A percentile compares a stretch with the other conserved stretches of the same genome.
Evolutionary conservation across 2,113 vertebrate species (phyloP).

Genomic region (Halichoerus grypus): DNA sequence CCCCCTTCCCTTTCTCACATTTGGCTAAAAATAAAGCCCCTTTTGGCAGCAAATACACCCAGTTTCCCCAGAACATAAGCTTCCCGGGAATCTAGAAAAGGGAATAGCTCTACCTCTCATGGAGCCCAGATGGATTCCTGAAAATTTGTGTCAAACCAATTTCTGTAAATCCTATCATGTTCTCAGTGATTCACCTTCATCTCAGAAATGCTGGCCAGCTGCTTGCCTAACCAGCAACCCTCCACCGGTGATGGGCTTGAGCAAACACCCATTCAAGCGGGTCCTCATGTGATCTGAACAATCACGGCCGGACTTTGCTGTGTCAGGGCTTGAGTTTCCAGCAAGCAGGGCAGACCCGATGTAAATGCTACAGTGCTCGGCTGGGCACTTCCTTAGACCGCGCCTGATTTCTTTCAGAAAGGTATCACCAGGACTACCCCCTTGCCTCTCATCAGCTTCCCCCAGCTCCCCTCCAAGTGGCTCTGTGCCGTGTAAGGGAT

Average conservation of each 20-base stretch:
- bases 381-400: neutral
- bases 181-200: neutral
- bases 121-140: slow-evolving; percentile 37
- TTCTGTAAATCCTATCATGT: neutral
- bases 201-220: neutral
- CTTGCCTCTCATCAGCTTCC: neutral
- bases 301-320: neutral
- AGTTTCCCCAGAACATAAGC: slow-evolving; percentile 61
- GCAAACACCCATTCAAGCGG: neutral
- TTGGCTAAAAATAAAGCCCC: slow-evolving; percentile 68
- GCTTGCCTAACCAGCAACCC: neutral
- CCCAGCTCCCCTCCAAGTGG: neutral
- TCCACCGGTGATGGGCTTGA: accelerated
- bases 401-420: neutral
- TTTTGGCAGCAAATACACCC: slow-evolving; percentile 17
- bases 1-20: slow-evolving; percentile 46
- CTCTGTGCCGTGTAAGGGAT: accelerated
- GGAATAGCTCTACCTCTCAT: neutral
- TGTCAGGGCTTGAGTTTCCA: neutral
- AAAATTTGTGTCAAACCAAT: slow-evolving; percentile 13
- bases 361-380: accelerated
- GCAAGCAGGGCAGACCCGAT: neutral
- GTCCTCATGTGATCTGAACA: neutral
- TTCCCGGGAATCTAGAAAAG: slow-evolving; percentile 32
- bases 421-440: neutral